Conservation (phyloP, 1,140 invertebrate species). For the Anastatus disparis region DNA sequence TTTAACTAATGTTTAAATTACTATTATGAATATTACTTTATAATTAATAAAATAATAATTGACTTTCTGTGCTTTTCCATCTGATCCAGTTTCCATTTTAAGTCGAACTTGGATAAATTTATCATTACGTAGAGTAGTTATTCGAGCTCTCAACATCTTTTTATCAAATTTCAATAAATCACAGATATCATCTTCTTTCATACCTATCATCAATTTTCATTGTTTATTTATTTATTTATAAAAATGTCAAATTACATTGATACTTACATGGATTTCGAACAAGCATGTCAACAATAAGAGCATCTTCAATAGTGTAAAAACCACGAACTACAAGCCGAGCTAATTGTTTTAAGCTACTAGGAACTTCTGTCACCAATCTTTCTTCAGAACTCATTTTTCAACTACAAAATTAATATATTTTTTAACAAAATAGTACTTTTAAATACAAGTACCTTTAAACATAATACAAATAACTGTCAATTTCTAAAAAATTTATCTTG, state of each 20-base stretch:
- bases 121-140: slow-evolving; percentile 88
- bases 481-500: neutral
- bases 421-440: too few relatives aligned
- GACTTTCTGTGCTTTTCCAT: slow-evolving; percentile 96
- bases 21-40: slow-evolving; percentile 69
- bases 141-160: slow-evolving; percentile 90
- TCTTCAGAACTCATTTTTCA: slow-evolving; percentile 62
- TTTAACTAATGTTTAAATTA: neutral
- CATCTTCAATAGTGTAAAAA: slow-evolving; percentile 94
- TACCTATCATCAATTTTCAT: too few relatives aligned
- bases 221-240: too few relatives aligned
- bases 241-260: neutral
- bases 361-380: slow-evolving; percentile 82
- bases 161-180: slow-evolving; percentile 94
- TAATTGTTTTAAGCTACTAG: slow-evolving; percentile 89
- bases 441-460: too few relatives aligned
- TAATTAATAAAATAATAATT: slow-evolving; percentile 99
- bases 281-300: slow-evolving; percentile 93
- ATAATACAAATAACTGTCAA: too few relatives aligned
- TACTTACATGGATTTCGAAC: slow-evolving; percentile 89
- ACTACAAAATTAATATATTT: too few relatives aligned
- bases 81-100: slow-evolving; percentile 93
- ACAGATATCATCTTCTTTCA: slow-evolving; percentile 97
- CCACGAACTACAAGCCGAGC: slow-evolving; percentile 89
- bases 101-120: slow-evolving; percentile 94